Base-by-base conservation (phyloP, 2,888 invertebrate species). In the Catocala sponsa region DNA sequence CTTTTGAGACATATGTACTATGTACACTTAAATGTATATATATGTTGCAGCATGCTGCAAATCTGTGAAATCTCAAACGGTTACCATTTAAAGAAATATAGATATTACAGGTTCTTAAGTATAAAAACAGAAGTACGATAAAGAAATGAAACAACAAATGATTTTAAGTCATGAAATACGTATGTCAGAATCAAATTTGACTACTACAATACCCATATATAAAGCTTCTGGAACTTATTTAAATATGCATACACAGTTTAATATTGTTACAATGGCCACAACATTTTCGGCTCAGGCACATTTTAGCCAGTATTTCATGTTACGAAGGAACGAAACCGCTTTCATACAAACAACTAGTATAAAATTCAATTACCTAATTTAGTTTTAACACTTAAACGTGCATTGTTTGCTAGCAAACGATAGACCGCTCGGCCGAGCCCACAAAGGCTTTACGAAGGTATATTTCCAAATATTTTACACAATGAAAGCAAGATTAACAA, bases 401-500 rank as follows among this genome's bases (percentile, higher is more conserved):
- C 72, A 78, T 76, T 78, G 78, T 77, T 78, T 66, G 65, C 53
- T 47, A 51, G 65, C 68, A 63, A 73, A 68, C 63, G 78, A 71
- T 66, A 77, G 69, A 71, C 70, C 68, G 57, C 61, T 60, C 70
- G 67, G 70, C 66, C 70, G 72, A 69, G 70, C 72, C 69, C 68
- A 77, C 78, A 78, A 77, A 77, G 76, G 73, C 69, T 70, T 73
- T 73, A 56, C 63, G 50, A 55, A 66, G 71, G 82, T 80, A 78
- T 80, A 80, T 78, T 81, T 79, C 80, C 81, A 85, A 86, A 87
- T 88, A 89, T 89, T 90, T 88, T 83, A 86, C 84, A 90, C 89
- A 90, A 89, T 89, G 87, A 88, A 89, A 87, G 85, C 82, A 86
- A 90, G 90, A 91, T 90, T 90, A 91, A 89, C 91, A 91, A 92